Percentiles rank a stretch among this genome's conserved stretches.
These are phyloP conservation scores for Perithous albicinctus DNA, from an alignment of 2,888 invertebrate genomes.

Conservation along the genomic window DNA sequence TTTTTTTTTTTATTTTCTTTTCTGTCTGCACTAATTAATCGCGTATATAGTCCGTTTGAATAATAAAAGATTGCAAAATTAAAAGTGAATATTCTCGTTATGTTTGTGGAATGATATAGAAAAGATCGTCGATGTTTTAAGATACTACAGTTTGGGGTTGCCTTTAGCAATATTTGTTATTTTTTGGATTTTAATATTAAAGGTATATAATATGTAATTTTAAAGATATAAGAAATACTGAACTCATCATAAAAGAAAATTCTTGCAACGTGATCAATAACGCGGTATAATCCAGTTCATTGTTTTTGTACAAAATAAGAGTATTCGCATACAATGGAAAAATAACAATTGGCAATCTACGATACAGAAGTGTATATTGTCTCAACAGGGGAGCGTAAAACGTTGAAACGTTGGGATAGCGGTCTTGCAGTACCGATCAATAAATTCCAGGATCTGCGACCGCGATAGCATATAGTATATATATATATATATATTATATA, in stretches of 20 bases:
- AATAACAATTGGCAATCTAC: not conserved
- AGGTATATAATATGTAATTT: no score
- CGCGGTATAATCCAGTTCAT: no score
- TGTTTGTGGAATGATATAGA: no score
- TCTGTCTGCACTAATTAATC: not conserved
- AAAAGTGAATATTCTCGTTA: not conserved
- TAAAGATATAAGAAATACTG: no score
- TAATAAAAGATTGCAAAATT: not conserved
- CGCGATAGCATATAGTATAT: constrained; percentile 14
- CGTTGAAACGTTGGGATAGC: constrained; percentile 7
- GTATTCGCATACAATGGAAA: not conserved
- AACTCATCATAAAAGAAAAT: no score
- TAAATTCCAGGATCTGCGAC: constrained; percentile 50
- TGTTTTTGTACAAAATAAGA: no score
- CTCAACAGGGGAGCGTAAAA: not conserved
- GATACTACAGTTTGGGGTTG: no score
- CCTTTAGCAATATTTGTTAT: no score
- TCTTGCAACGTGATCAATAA: no score
- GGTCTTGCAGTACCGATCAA: constrained; percentile 43
- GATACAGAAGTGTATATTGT: not conserved
- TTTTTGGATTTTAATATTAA: no score
- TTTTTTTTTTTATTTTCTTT: no score
- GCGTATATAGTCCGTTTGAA: not conserved
- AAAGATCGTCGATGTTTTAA: no score
- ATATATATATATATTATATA: constrained; percentile 12